Evolutionary conservation across 2,797 vertebrate genomes (phyloP).

Genomic region (Melanotaenia pygmaea): DNA sequence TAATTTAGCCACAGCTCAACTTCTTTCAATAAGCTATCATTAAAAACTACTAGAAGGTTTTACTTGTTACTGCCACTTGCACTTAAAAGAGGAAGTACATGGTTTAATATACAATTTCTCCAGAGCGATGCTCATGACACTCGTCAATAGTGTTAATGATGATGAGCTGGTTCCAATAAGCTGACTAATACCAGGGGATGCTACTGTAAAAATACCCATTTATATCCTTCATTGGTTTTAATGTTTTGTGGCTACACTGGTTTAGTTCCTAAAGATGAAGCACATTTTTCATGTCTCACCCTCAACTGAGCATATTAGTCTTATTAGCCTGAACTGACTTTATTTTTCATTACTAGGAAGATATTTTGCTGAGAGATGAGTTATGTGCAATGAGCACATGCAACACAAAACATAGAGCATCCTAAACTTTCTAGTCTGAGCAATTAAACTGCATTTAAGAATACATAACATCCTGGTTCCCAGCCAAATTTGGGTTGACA

Average conservation of each 20-base stretch:
- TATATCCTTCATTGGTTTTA: constrained; percentile 62
- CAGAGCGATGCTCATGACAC: constrained; percentile 31
- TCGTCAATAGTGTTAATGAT: constrained; percentile 65
- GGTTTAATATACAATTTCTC: constrained; percentile 54
- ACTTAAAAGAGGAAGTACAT: constrained; percentile 27
- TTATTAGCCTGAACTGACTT: constrained; percentile 56
- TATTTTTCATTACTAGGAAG: constrained; percentile 54
- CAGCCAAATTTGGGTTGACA: not conserved
- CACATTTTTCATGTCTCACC: constrained; percentile 66
- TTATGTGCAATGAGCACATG: constrained; percentile 36
- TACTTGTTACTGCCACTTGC: constrained; percentile 16
- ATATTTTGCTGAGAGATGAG: constrained; percentile 58
- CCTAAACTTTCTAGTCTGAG: constrained; percentile 27
- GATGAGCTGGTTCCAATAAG: constrained; percentile 63
- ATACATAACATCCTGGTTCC: not conserved
- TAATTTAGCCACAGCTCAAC: constrained; percentile 1
- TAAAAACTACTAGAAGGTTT: constrained; percentile 14
- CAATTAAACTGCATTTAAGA: constrained; percentile 53
- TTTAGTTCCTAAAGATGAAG: constrained; percentile 65
- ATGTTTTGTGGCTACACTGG: constrained; percentile 49
- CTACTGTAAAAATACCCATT: constrained; percentile 63
- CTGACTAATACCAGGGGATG: constrained; percentile 66
- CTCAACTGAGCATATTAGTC: constrained; percentile 66
- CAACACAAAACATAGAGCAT: constrained; percentile 32
- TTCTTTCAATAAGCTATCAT: constrained; percentile 1